Conservation (phyloP, 2,113 vertebrate genomes). For the Indicator maculatus region DNA sequence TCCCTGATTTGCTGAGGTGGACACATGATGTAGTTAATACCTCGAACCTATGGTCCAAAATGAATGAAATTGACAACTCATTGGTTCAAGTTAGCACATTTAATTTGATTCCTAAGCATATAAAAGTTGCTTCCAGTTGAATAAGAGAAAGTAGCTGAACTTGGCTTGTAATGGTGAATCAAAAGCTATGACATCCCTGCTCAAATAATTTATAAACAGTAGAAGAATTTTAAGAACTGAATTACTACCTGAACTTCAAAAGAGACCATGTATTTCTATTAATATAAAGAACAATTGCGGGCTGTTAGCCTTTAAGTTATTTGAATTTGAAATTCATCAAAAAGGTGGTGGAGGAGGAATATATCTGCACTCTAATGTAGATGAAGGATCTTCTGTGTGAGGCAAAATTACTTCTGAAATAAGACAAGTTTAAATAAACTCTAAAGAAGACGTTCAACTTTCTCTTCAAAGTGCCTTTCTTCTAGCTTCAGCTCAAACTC, state of each 20-base stretch:
- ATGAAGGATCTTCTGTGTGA: conserved; percentile 36
- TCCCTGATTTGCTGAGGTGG: background rate
- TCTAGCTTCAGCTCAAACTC: background rate
- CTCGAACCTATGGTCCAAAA: background rate
- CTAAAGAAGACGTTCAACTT: conserved; percentile 18
- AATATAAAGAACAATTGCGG: conserved; percentile 66
- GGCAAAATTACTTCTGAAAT: conserved; percentile 48
- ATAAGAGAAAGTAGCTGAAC: conserved; percentile 1
- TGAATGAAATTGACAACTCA: background rate
- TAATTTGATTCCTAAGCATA: background rate
- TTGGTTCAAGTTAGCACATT: background rate
- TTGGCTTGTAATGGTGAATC: conserved; percentile 5
- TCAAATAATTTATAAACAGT: conserved; percentile 60
- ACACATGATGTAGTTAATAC: background rate
- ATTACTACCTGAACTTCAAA: conserved; percentile 61
- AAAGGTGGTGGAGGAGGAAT: conserved; percentile 72
- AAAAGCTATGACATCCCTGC: conserved; percentile 38
- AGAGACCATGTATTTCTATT: conserved; percentile 60
- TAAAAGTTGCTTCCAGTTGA: conserved; percentile 17
- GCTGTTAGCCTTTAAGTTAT: conserved; percentile 62
- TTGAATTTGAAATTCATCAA: conserved; percentile 69
- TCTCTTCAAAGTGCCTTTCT: background rate
- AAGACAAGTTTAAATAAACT: conserved; percentile 51
- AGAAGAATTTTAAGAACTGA: conserved; percentile 58
- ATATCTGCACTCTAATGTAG: conserved; percentile 70